Evolutionary conservation across 2,888 invertebrate species (phyloP).

Genomic region (Diarsia dahlii): DNA sequence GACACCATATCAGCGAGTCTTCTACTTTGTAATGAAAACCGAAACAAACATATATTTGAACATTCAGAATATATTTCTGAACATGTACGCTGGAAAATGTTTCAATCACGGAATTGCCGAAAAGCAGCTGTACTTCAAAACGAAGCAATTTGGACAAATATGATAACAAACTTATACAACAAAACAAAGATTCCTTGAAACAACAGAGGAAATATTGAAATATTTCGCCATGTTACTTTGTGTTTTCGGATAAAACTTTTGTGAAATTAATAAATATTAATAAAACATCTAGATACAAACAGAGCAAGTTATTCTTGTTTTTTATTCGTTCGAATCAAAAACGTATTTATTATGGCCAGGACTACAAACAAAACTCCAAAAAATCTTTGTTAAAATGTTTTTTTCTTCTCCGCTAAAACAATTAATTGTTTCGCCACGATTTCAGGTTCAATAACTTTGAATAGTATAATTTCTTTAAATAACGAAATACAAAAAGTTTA

Average conservation of each 20-base stretch:
- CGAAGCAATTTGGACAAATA: conserved; percentile 19
- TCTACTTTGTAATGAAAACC: neutral
- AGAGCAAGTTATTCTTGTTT: neutral
- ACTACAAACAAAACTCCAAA: neutral
- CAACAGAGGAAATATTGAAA: conserved; percentile 1
- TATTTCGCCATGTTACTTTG: neutral
- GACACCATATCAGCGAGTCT: neutral
- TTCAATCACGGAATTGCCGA: conserved; percentile 2
- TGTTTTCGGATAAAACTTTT: conserved; percentile 7
- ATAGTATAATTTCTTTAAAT: conserved; percentile 19
- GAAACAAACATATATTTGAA: conserved; percentile 1
- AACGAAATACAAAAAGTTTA: conserved; percentile 4
- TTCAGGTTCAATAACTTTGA: conserved; percentile 14
- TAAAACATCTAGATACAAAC: neutral
- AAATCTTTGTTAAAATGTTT: neutral
- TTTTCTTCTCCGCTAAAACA: neutral
- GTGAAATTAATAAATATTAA: conserved; percentile 20
- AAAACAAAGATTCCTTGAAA: conserved; percentile 7
- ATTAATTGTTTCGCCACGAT: neutral
- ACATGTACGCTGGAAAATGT: conserved; percentile 4
- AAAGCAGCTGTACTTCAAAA: conserved; percentile 18
- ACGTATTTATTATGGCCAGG: neutral
- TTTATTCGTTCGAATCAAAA: conserved; percentile 5
- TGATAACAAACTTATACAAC: conserved; percentile 28
- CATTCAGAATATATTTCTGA: neutral